phyloP scores from a whole-genome alignment of 2,888 invertebrate genomes.

The Bombylius major region DNA sequence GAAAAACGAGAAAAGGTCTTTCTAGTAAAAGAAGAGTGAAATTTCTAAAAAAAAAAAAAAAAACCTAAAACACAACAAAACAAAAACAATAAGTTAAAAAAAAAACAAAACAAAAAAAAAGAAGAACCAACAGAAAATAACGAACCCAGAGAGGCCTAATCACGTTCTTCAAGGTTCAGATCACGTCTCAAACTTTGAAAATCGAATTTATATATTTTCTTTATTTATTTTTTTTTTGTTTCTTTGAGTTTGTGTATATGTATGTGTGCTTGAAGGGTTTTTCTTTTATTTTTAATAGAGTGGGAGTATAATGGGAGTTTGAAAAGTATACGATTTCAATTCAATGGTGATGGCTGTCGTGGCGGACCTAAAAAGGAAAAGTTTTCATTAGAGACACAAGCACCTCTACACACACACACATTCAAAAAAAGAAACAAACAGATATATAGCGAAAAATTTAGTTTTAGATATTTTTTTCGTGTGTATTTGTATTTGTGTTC shows the following conservation, averaged over 20 bases:
- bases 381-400: no score
- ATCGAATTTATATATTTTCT: constrained; percentile 3
- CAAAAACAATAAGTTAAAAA: background rate
- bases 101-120: background rate
- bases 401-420: no score
- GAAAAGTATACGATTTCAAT: no score
- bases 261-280: constrained; percentile 1
- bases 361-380: no score
- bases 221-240: background rate
- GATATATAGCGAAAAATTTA: no score
- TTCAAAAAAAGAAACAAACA: no score
- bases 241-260: no score
- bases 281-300: background rate
- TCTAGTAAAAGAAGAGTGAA: background rate
- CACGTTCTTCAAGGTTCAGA: constrained; percentile 9
- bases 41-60: background rate
- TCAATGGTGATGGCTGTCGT: no score
- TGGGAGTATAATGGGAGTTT: no score
- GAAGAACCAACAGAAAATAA: background rate
- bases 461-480: no score
- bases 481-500: no score
- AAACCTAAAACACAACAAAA: background rate
- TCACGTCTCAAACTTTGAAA: constrained; percentile 9
- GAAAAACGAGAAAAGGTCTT: background rate
- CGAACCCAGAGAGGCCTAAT: constrained; percentile 8